Conservation (phyloP, 2,888 invertebrate species). For the Acleris literana region DNA sequence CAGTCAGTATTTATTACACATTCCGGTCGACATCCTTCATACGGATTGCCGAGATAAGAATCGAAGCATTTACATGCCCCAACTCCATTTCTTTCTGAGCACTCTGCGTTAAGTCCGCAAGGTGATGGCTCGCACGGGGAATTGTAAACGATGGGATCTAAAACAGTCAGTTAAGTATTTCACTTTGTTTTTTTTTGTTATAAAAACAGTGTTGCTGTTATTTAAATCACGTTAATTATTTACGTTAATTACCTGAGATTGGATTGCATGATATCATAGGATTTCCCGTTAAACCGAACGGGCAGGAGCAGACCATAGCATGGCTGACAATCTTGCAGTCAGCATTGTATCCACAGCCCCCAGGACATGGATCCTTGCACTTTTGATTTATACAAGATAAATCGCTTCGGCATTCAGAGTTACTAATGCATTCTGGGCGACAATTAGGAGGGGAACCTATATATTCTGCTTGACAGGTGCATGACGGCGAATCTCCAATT, state of each 20-base stretch:
- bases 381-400: constrained; percentile 87
- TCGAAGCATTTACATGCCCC: constrained; percentile 88
- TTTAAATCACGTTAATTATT: constrained; percentile 10
- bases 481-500: constrained; percentile 85
- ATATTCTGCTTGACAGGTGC: constrained; percentile 86
- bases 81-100: constrained; percentile 85
- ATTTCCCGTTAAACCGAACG: constrained; percentile 86
- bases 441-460: constrained; percentile 86
- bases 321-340: constrained; percentile 90
- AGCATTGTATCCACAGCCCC: constrained; percentile 87
- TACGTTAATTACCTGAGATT: constrained; percentile 69
- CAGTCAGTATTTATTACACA: constrained; percentile 92
- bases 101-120: constrained; percentile 86
- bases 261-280: constrained; percentile 81
- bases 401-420: constrained; percentile 86
- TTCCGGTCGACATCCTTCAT: constrained; percentile 90
- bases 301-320: constrained; percentile 86
- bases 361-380: constrained; percentile 88
- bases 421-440: constrained; percentile 86
- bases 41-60: constrained; percentile 78
- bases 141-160: constrained; percentile 68
- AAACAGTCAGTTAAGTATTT: constrained; percentile 40
- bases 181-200: not conserved
- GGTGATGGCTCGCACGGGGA: constrained; percentile 88
- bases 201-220: not conserved